phyloP scores from a whole-genome alignment of 2,113 vertebrate species.

The Cochlearius cochlearius region DNA sequence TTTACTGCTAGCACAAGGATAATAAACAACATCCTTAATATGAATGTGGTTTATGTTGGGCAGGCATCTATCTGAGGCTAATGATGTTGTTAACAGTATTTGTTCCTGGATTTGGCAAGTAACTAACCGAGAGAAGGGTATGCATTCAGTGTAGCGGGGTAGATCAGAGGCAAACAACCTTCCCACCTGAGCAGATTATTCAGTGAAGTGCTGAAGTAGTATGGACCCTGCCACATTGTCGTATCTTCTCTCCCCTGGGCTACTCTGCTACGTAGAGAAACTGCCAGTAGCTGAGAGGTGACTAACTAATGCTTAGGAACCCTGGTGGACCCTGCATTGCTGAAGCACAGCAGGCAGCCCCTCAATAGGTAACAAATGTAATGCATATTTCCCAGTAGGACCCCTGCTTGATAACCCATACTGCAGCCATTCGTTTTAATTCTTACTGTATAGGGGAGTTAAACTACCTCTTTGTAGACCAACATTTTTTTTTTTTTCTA shows the following conservation, averaged over 20 bases:
- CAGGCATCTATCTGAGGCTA: neutral
- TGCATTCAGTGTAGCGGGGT: neutral
- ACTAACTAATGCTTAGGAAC: neutral
- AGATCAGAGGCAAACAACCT: neutral
- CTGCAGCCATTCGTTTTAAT: neutral
- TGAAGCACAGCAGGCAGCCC: neutral
- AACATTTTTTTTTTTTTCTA: accelerated
- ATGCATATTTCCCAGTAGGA: neutral
- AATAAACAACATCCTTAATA: neutral
- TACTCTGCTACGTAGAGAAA: neutral
- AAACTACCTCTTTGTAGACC: neutral
- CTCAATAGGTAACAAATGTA: neutral
- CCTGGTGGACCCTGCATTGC: neutral
- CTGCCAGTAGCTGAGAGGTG: neutral
- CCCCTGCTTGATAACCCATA: neutral
- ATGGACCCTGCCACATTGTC: neutral
- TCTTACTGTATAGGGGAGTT: neutral
- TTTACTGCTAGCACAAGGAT: neutral
- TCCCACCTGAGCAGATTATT: neutral
- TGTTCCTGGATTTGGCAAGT: conserved; percentile 6
- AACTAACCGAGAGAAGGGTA: neutral
- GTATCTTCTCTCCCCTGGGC: neutral
- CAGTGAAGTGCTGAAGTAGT: neutral
- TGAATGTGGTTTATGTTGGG: neutral
- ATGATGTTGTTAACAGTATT: neutral